These are phyloP conservation scores for Dreissena polymorpha DNA, from an alignment of 1,140 invertebrate genomes.

Conservation along the genomic window DNA sequence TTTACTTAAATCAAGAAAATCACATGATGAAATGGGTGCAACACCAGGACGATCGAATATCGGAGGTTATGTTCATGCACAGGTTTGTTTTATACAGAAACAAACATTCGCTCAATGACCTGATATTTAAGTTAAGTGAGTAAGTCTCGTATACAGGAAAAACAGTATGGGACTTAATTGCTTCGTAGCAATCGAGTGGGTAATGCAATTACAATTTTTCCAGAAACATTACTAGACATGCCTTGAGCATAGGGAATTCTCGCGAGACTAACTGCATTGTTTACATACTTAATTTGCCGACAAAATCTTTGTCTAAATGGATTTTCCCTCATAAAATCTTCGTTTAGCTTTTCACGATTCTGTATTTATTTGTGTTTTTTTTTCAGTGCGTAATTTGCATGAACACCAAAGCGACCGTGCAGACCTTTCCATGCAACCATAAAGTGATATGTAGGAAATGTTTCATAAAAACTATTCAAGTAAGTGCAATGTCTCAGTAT, in stretches of 20 bases:
- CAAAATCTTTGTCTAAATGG: not conserved
- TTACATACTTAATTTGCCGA: no score
- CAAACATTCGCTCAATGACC: no score
- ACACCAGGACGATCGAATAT: no score
- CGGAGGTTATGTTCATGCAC: no score
- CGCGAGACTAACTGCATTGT: not conserved
- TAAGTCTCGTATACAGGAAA: no score
- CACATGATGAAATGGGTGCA: no score
- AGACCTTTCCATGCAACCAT: conserved; percentile 96
- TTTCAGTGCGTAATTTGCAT: conserved; percentile 97
- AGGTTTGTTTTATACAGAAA: no score
- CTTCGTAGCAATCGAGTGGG: no score
- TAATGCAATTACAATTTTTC: no score
- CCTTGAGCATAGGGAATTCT: not conserved
- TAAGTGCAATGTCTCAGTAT: not conserved
- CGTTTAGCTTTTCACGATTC: not conserved
- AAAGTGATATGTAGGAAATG: conserved; percentile 96
- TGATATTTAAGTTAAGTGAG: no score
- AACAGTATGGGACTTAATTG: no score
- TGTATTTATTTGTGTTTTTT: conserved; percentile 50
- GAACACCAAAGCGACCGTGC: conserved; percentile 96
- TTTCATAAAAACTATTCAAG: conserved; percentile 97
- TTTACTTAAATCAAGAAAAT: no score
- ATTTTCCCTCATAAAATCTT: not conserved
- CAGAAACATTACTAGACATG: not conserved